Base-by-base conservation (phyloP, 2,888 invertebrate species). In the Leptogaster cylindrica region DNA sequence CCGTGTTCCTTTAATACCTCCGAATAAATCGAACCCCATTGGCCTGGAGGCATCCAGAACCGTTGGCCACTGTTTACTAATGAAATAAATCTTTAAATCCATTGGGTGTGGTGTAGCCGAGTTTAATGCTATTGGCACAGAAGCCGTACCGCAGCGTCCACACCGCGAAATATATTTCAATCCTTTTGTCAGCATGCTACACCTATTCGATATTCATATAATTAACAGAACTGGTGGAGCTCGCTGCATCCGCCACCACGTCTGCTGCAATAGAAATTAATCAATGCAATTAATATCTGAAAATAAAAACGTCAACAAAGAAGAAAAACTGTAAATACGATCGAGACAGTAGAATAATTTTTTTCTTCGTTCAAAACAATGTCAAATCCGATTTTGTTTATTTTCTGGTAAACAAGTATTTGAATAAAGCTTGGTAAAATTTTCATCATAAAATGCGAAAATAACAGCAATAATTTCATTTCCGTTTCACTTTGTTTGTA, bases 141-240 rank as follows among this genome's bases (percentile, higher is more conserved):
- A 14, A 25, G 6, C 25, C 12, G 39, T 14, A 58, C 41, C 39
- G 4, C 55, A 23, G 14, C 27, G 20, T 18, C 52, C 18, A 7
- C 18, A 31, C 52, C 52, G 25, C 58, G 58, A 58, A 58, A 58
- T 58, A 50, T 50, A 58, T 58, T 58, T 58, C 58, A 58, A 58
- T 58, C 58, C 25, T 58, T 58, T 58, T 58, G 41, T 58, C 58
- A 58, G 23, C 23, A 58, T 23, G 23, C 33, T 31, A 18, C 31
- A 33, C 31, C 16, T 10, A 18, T 52, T 8, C 16, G 41, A 27
- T 12, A 27, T 10, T 12, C 12, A 12, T 18, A 52, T 52, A 58
- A 58, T 58, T 39, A 58, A 39, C 58, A 25, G n/a, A 25, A 27
- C 10, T 6, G 16, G 28, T 16, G 8, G 3, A 31, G 23, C 50